A percentile compares a stretch with the other conserved stretches of the same genome.
These are phyloP conservation scores for Erannis defoliaria DNA, from an alignment of 2,888 invertebrate genomes.

Conservation along the genomic window DNA sequence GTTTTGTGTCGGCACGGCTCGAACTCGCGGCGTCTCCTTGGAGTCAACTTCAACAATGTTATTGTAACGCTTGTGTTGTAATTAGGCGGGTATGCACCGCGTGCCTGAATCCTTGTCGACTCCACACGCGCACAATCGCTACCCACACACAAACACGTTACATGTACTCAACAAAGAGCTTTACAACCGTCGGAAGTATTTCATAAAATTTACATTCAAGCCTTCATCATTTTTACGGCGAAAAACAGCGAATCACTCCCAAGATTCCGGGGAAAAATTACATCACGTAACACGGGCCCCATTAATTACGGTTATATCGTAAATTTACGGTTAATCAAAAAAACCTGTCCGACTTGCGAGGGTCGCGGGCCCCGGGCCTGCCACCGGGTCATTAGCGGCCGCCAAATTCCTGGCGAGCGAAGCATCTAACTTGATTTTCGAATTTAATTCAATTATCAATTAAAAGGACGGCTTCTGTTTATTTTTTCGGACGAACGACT, in stretches of 20 bases:
- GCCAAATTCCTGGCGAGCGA: slow-evolving; percentile 59
- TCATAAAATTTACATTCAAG: slow-evolving; percentile 44
- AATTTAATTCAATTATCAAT: slow-evolving; percentile 84
- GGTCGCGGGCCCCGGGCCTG: slow-evolving; percentile 43
- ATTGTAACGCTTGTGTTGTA: slow-evolving; percentile 23
- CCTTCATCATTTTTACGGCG: slow-evolving; percentile 45
- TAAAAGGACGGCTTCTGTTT: slow-evolving; percentile 74
- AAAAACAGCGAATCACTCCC: slow-evolving; percentile 61
- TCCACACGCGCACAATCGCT: neutral
- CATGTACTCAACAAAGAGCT: slow-evolving; percentile 19
- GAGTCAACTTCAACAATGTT: slow-evolving; percentile 23
- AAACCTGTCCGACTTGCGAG: slow-evolving; percentile 68
- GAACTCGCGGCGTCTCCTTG: slow-evolving; percentile 20
- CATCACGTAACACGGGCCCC: slow-evolving; percentile 61
- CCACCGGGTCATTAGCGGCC: slow-evolving; percentile 70
- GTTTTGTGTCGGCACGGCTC: slow-evolving; percentile 43
- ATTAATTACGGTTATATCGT: slow-evolving; percentile 74
- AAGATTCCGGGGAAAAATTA: slow-evolving; percentile 51
- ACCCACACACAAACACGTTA: slow-evolving; percentile 7
- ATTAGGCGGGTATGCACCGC: slow-evolving; percentile 8
- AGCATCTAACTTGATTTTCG: slow-evolving; percentile 75
- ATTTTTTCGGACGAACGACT: slow-evolving; percentile 70
- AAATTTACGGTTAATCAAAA: slow-evolving; percentile 77
- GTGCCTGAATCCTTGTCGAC: neutral
- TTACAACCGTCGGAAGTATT: slow-evolving; percentile 26